These are phyloP conservation scores for Diorhabda sublineata DNA, from an alignment of 1,140 invertebrate species.

Conservation along the genomic window DNA sequence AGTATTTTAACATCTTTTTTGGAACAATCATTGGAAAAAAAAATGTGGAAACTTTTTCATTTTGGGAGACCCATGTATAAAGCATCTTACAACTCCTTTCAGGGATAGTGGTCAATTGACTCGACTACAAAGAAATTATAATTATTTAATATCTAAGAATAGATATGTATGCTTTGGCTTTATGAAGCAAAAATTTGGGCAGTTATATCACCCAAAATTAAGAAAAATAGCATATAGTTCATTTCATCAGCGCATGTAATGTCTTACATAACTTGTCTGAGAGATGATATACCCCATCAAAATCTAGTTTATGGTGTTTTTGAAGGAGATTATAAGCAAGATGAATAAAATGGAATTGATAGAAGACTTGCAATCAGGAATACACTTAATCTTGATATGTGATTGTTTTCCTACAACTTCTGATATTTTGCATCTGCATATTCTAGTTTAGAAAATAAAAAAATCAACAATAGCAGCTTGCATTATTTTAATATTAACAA, in stretches of 20 bases:
- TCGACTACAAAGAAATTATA: constrained; percentile 20
- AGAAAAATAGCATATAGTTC: constrained; percentile 18
- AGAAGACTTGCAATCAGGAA: too few species aligned
- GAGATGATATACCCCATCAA: too few species aligned
- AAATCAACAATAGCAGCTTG: too few species aligned
- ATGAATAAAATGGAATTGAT: too few species aligned
- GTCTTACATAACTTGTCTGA: constrained; percentile 6
- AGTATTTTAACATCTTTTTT: constrained; percentile 25
- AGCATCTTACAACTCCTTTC: constrained; percentile 21
- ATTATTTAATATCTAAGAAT: constrained; percentile 20
- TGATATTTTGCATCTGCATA: too few species aligned
- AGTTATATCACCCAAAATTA: constrained; percentile 23
- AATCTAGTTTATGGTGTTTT: too few species aligned
- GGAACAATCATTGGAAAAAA: constrained; percentile 12
- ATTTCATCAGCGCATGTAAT: constrained; percentile 11
- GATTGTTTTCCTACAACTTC: too few species aligned
- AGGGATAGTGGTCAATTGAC: constrained; percentile 22
- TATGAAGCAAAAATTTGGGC: constrained; percentile 25
- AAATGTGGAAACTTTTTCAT: constrained; percentile 20
- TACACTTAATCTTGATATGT: too few species aligned
- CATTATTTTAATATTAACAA: too few species aligned
- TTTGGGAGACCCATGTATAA: constrained; percentile 20
- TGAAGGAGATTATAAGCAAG: too few species aligned
- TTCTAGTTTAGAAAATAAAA: too few species aligned
- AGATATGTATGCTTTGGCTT: constrained; percentile 25